These are phyloP conservation scores for Acheta domesticus DNA, from an alignment of 2,888 invertebrate species.

Conservation along the genomic window DNA sequence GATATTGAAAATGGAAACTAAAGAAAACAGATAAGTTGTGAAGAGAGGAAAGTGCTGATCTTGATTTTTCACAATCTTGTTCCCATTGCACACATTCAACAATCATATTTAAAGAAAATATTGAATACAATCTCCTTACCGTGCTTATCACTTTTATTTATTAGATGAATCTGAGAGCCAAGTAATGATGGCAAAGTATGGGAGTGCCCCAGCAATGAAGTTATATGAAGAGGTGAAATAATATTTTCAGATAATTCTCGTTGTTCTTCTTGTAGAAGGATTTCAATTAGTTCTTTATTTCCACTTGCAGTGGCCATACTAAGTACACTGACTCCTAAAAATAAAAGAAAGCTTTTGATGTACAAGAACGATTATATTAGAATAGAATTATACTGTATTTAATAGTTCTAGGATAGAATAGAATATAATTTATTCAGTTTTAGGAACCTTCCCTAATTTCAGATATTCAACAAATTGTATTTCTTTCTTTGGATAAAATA, in stretches of 20 bases:
- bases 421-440: neutral
- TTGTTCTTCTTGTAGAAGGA: neutral
- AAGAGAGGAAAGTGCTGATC: no score
- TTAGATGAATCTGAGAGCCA: neutral
- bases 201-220: neutral
- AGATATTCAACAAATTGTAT: neutral
- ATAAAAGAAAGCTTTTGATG: neutral
- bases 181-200: neutral
- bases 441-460: neutral
- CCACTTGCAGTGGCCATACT: neutral
- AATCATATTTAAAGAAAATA: neutral
- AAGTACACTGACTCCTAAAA: neutral
- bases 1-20: no score
- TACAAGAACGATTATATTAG: neutral
- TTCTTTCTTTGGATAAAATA: neutral
- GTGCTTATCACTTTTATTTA: neutral
- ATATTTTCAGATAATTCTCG: neutral
- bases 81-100: no score
- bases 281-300: neutral
- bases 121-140: neutral
- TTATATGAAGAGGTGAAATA: neutral
- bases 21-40: no score
- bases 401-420: neutral
- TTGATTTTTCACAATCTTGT: no score
- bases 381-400: neutral